These are phyloP conservation scores for Tragelaphus oryx DNA, from an alignment of 2,797 vertebrate genomes.

Conservation along the genomic window DNA sequence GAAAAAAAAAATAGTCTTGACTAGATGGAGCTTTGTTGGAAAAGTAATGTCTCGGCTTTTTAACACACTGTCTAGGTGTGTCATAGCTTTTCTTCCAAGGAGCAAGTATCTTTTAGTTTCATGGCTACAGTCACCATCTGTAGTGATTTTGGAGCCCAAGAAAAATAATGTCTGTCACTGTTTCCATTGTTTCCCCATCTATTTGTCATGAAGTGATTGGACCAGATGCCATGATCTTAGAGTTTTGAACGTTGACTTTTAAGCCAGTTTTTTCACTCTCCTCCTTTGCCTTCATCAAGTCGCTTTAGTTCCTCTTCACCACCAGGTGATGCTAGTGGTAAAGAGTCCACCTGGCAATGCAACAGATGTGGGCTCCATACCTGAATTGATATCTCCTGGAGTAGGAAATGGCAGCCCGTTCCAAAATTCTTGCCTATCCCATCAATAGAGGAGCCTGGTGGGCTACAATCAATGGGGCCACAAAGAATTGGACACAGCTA, in stretches of 20 bases:
- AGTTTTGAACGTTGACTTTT: neutral
- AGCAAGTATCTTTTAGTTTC: neutral
- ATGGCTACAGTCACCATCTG: neutral
- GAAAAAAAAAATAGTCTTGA: neutral
- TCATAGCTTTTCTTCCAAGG: neutral
- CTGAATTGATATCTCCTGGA: neutral
- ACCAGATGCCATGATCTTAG: neutral
- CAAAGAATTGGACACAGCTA: neutral
- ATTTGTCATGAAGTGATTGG: neutral
- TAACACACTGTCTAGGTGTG: neutral
- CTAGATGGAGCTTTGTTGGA: neutral
- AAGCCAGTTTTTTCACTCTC: neutral
- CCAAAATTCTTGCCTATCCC: neutral
- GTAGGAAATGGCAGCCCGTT: neutral
- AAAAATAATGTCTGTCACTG: neutral
- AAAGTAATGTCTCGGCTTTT: neutral
- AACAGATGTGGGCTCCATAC: neutral
- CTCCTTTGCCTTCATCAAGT: neutral
- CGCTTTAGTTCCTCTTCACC: neutral
- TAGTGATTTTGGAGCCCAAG: neutral
- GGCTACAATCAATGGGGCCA: neutral
- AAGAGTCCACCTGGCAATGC: neutral
- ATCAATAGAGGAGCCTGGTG: neutral
- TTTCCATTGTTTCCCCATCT: neutral
- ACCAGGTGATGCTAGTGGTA: neutral